phyloP scores from a whole-genome alignment of 2,888 invertebrate species.

The Cristatella mucedo region DNA sequence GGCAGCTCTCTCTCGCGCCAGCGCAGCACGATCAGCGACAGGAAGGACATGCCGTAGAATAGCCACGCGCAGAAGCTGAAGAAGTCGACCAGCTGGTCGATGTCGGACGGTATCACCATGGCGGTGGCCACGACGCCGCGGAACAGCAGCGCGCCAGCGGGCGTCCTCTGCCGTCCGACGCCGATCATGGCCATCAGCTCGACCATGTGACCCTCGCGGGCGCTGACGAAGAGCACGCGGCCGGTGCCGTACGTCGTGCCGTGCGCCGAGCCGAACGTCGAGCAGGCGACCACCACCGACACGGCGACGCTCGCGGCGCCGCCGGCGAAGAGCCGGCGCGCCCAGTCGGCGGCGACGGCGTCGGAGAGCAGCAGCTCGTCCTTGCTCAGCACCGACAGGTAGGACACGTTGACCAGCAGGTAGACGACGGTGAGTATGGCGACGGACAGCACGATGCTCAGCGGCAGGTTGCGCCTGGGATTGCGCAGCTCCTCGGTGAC shows the following conservation, averaged over 20 bases:
- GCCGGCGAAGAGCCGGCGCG: conserved; percentile 12
- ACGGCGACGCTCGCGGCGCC: conserved; percentile 14
- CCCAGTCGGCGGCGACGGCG: conserved; percentile 31
- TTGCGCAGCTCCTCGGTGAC: conserved; percentile 57
- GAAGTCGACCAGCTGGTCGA: conserved; percentile 85
- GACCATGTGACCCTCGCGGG: conserved; percentile 75
- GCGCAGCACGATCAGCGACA: conserved; percentile 77
- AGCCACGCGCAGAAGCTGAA: conserved; percentile 97
- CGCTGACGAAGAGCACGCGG: conserved; percentile 27
- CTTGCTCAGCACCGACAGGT: conserved; percentile 67
- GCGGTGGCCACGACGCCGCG: conserved; percentile 57
- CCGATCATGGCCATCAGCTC: conserved; percentile 81
- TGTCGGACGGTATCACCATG: conserved; percentile 83
- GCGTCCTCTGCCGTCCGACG: conserved; percentile 71
- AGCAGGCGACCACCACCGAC: conserved; percentile 18
- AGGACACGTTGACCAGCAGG: conserved; percentile 71
- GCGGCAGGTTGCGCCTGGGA: conserved; percentile 54
- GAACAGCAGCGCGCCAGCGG: conserved; percentile 64
- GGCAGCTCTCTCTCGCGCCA: conserved; percentile 66
- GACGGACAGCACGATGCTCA: conserved; percentile 78
- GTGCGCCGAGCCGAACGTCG: conserved; percentile 19
- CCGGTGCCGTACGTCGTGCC: conserved; percentile 13
- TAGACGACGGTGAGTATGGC: conserved; percentile 76
- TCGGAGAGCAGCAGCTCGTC: conserved; percentile 34
- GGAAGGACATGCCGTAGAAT: conserved; percentile 86